phyloP scores from a whole-genome alignment of 2,888 invertebrate species.

The Argynnis bischoffii region DNA sequence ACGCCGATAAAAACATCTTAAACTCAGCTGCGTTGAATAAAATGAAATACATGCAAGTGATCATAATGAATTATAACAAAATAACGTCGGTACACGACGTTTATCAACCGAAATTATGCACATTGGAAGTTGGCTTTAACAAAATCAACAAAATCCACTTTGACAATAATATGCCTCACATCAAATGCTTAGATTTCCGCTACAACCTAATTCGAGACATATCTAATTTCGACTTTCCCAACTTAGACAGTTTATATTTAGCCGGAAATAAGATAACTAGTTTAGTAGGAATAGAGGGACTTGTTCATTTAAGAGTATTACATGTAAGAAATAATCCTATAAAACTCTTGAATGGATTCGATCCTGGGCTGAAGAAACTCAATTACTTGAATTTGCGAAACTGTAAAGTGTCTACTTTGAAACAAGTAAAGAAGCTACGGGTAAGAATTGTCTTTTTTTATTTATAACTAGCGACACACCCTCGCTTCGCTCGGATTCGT shows the following conservation, averaged over 20 bases:
- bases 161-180: constrained; percentile 53
- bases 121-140: constrained; percentile 81
- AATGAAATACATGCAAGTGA: constrained; percentile 83
- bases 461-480: too few relatives aligned
- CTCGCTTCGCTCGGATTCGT: too few relatives aligned
- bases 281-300: constrained; percentile 83
- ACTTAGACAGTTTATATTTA: constrained; percentile 87
- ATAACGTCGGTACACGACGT: constrained; percentile 77
- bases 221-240: constrained; percentile 69
- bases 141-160: constrained; percentile 61
- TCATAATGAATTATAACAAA: constrained; percentile 80
- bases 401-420: constrained; percentile 76
- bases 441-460: constrained; percentile 45
- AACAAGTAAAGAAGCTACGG: constrained; percentile 79
- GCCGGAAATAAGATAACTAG: constrained; percentile 87
- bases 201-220: constrained; percentile 76
- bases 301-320: constrained; percentile 84
- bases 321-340: constrained; percentile 88
- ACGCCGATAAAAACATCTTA: constrained; percentile 80
- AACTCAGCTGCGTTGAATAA: constrained; percentile 71
- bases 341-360: constrained; percentile 78
- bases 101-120: constrained; percentile 78
- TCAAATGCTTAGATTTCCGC: constrained; percentile 81
- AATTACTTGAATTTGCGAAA: constrained; percentile 81
- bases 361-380: constrained; percentile 63